Base-by-base conservation (phyloP, 2,888 invertebrate genomes). In the Sarcophaga caerulescens region DNA sequence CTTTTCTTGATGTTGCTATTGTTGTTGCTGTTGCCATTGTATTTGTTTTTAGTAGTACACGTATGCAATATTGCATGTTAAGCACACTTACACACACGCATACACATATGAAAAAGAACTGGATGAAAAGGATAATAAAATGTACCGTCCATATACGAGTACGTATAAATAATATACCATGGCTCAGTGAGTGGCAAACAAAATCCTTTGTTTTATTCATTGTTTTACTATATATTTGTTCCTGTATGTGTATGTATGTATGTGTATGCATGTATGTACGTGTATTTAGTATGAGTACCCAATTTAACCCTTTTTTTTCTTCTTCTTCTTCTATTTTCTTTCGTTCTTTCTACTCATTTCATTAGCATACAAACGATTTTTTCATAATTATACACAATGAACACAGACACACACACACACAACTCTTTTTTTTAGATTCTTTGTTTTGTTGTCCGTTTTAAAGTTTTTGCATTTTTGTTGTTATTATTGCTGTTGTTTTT, bases 361-460 rank as follows among this genome's bases (percentile, higher is more conserved):
- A 88, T 88, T 87, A 85, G 87, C 87, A 88, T 88, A 87, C 84
- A 68, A 62, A 69, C 47, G 81, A 78, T 78, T 84, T 80, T 84
- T 81, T 82, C 59, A 86, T 85, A 80, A 85, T 83, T 83, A 85
- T 63, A 77, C 69, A 83, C 77, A 81, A 85, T 74, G 79, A 75
- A 70, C 75, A 73, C n/a, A 35, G n/a, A n/a, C 62, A 35, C 35
- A 35, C 35, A 25, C 3, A 25, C 25, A 35, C 35, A 35, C 35
- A 35, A 8, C 35, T 35, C 19, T 23, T 21, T 69, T 76, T 66
- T 73, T 45, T 57, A 68, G 62, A 45, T 73, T 71, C 80, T 81
- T 78, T 81, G 77, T 81, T 86, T 45, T 75, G 70, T 78, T 84
- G 86, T 84, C 84, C 83, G 84, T 76, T 84, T 84, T 74, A 75